Conservation (phyloP, 2,888 invertebrate species). For the Notocelia uddmanniana region DNA sequence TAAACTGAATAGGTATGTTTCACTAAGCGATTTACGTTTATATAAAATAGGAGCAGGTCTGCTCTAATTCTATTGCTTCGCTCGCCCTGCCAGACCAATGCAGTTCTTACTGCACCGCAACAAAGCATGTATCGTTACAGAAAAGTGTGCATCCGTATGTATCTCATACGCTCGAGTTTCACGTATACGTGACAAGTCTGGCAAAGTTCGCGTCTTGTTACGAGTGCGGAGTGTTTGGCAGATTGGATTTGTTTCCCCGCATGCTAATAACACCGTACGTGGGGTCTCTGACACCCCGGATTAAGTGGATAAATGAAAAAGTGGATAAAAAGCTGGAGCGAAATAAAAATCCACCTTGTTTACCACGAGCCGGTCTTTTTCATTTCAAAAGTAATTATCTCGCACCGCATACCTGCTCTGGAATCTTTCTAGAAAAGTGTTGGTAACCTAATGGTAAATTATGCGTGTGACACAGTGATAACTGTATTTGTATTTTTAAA, state of each 20-base stretch:
- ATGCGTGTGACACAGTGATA: conserved; percentile 6
- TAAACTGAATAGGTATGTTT: conserved; percentile 33
- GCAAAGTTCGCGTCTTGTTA: conserved; percentile 78
- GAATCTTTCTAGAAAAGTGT: conserved; percentile 24
- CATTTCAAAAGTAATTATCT: conserved; percentile 43
- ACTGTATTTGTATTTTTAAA: conserved; percentile 7
- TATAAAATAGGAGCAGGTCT: conserved; percentile 65
- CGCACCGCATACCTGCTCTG: conserved; percentile 9
- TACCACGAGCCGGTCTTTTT: conserved; percentile 18
- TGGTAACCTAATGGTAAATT: conserved; percentile 20
- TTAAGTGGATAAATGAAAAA: conserved; percentile 62
- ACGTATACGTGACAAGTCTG: conserved; percentile 71
- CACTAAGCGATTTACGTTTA: conserved; percentile 68
- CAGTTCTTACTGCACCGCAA: conserved; percentile 49
- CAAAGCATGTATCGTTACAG: conserved; percentile 50
- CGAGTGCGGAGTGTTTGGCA: conserved; percentile 69
- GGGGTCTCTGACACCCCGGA: conserved; percentile 62
- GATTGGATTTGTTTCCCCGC: conserved; percentile 80
- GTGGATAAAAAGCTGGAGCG: conserved; percentile 45
- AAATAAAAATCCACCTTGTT: conserved; percentile 40
- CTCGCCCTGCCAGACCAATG: conserved; percentile 50
- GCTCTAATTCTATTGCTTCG: conserved; percentile 54
- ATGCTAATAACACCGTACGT: conserved; percentile 74
- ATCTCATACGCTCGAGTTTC: conserved; percentile 62
- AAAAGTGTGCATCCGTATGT: conserved; percentile 52